A percentile compares a stretch with the other conserved stretches of the same genome.
phyloP scores from a whole-genome alignment of 2,888 invertebrate species.

The Diabrotica balteata region DNA sequence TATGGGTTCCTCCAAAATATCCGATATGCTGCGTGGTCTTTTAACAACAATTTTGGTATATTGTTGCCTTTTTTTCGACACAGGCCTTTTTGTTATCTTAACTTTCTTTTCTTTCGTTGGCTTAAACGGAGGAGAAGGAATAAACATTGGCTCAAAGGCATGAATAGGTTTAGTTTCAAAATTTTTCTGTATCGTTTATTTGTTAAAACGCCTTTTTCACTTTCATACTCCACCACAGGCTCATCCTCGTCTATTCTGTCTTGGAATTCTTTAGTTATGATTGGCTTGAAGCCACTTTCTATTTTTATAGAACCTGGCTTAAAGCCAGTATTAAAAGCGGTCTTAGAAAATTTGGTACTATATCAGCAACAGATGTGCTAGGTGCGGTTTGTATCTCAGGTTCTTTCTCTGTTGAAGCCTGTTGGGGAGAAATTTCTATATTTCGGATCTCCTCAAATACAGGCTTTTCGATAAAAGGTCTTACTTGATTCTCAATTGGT shows the following conservation, averaged over 20 bases:
- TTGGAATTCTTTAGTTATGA: slow-evolving; percentile 66
- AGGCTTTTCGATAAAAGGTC: slow-evolving; percentile 15
- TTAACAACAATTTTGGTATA: slow-evolving; percentile 44
- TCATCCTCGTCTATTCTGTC: slow-evolving; percentile 61
- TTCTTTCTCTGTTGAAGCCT: slow-evolving; percentile 54
- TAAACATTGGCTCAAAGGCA: slow-evolving; percentile 81
- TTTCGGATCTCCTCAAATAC: slow-evolving; percentile 39
- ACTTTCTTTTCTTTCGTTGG: slow-evolving; percentile 54
- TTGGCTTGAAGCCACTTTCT: slow-evolving; percentile 85
- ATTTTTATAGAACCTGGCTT: slow-evolving; percentile 82
- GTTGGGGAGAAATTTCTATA: slow-evolving; percentile 54
- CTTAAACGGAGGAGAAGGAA: slow-evolving; percentile 78
- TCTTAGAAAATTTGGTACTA: slow-evolving; percentile 37
- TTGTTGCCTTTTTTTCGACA: slow-evolving; percentile 46
- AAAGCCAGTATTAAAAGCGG: slow-evolving; percentile 79
- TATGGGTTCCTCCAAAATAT: slow-evolving; percentile 61
- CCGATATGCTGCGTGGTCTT: slow-evolving; percentile 35
- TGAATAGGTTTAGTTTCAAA: slow-evolving; percentile 66
- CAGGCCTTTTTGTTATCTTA: slow-evolving; percentile 49
- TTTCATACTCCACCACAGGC: slow-evolving; percentile 60
- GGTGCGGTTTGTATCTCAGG: slow-evolving; percentile 46
- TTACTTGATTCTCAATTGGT: slow-evolving; percentile 22
- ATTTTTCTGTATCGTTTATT: slow-evolving; percentile 59
- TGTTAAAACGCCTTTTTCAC: slow-evolving; percentile 61
- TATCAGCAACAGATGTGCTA: slow-evolving; percentile 31